phyloP scores from a whole-genome alignment of 2,797 vertebrate genomes.

The Anabacerthia variegaticeps region DNA sequence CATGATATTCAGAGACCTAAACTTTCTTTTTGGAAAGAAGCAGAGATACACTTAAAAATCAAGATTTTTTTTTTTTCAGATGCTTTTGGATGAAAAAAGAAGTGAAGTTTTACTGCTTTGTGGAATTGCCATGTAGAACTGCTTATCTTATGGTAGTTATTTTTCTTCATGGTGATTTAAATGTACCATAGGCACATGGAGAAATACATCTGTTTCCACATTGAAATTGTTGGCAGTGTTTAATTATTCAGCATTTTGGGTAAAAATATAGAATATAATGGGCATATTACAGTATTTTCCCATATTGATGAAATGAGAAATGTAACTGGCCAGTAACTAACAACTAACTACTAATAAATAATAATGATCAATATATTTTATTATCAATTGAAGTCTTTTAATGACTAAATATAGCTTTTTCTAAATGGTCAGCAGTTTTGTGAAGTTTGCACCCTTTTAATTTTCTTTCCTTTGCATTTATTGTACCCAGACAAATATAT shows the following conservation, averaged over 20 bases:
- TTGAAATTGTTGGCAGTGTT: conserved; percentile 10
- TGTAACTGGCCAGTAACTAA: background rate
- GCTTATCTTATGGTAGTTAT: background rate
- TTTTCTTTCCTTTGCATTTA: background rate
- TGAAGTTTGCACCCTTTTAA: background rate
- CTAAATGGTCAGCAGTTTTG: background rate
- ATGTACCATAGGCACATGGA: background rate
- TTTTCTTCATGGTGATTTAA: background rate
- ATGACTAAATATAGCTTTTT: background rate
- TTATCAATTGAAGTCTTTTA: background rate
- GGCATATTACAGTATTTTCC: background rate
- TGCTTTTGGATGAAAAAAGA: background rate
- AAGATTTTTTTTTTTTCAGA: background rate
- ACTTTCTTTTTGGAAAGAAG: background rate
- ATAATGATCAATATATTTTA: background rate
- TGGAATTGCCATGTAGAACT: background rate
- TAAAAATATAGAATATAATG: background rate
- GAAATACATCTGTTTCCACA: conserved; percentile 47
- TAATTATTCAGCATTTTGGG: background rate
- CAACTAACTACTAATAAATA: background rate
- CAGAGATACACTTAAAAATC: background rate
- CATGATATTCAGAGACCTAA: background rate
- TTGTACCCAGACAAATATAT: background rate
- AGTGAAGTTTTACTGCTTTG: background rate
- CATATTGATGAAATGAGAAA: background rate